These are phyloP conservation scores for Lumbricus terrestris DNA, from an alignment of 2,888 invertebrate species.

Conservation along the genomic window DNA sequence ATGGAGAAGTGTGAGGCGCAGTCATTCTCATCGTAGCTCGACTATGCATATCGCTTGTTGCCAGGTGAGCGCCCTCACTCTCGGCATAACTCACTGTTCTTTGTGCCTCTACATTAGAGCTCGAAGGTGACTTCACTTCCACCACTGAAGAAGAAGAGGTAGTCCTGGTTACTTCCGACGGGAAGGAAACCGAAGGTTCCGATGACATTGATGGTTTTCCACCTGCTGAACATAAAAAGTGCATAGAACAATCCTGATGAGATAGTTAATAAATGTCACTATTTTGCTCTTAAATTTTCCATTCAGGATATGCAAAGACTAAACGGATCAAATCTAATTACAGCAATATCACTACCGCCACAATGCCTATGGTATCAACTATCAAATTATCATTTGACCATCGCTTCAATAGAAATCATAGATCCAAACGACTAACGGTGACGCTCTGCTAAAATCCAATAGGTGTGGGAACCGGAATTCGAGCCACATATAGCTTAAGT, in stretches of 20 bases:
- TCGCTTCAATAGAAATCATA: neutral
- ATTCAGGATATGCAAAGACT: neutral
- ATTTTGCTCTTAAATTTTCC: neutral
- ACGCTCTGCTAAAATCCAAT: neutral
- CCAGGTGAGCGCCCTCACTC: neutral
- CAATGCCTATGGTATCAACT: neutral
- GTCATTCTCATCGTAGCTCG: neutral
- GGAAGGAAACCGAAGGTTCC: neutral
- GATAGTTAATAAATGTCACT: neutral
- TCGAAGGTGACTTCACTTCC: neutral
- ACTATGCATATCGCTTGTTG: neutral
- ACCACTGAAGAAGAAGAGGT: neutral
- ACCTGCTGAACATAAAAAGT: neutral
- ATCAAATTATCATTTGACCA: neutral
- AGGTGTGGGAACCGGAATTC: neutral
- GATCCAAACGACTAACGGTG: neutral
- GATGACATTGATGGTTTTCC: neutral
- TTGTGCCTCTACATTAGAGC: neutral
- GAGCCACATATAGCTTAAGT: no score
- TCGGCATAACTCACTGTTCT: neutral
- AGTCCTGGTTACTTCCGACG: neutral
- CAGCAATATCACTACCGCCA: neutral
- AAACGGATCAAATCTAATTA: neutral
- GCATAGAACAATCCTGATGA: neutral
- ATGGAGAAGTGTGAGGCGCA: neutral